Evolutionary conservation across 2,113 vertebrate genomes (phyloP).

Genomic region (Leptosomus discolor): DNA sequence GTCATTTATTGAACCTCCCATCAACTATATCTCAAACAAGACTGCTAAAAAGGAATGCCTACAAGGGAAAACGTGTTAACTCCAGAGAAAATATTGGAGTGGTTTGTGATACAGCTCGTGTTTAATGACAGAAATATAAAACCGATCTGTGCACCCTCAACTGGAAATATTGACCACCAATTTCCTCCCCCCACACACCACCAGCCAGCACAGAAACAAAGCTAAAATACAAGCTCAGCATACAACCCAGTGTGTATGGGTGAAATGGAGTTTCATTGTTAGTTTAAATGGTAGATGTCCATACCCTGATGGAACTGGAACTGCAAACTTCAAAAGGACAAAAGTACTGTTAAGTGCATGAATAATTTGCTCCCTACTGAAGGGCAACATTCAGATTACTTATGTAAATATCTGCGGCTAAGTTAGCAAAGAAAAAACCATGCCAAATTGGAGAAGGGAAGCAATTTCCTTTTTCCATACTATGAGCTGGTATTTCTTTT

Average conservation of each 20-base stretch:
- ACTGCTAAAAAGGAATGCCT: not conserved
- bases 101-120: not conserved
- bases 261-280: not conserved
- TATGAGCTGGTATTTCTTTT: not conserved
- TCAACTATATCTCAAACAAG: not conserved
- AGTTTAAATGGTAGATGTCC: not conserved
- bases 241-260: rapidly evolving
- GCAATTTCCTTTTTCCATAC: not conserved
- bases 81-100: not conserved
- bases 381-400: not conserved
- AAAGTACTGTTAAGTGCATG: not conserved
- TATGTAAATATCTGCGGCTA: not conserved
- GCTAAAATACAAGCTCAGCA: not conserved
- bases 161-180: not conserved
- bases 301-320: not conserved
- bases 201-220: not conserved
- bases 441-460: not conserved
- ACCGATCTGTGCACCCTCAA: not conserved
- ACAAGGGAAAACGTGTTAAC: not conserved
- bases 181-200: not conserved
- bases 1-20: not conserved
- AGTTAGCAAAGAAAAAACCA: not conserved
- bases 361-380: not conserved
- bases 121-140: not conserved
- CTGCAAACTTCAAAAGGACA: not conserved